These are phyloP conservation scores for Poecilia picta DNA, from an alignment of 2,797 vertebrate species.

Conservation along the genomic window DNA sequence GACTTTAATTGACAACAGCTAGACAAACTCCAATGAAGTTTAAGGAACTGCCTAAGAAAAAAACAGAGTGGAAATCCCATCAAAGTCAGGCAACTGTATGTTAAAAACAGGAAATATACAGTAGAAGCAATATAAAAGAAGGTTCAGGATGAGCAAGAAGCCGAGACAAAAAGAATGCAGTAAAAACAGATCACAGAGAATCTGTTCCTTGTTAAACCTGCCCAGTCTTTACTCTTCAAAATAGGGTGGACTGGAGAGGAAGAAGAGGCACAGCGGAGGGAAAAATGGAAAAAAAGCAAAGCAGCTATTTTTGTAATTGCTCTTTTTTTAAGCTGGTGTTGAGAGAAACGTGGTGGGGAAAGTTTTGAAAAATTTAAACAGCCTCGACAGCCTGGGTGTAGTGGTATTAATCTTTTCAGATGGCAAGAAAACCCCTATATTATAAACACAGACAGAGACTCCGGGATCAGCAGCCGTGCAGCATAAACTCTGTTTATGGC, in stretches of 20 bases:
- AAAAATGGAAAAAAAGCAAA: conserved; percentile 7
- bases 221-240: conserved; percentile 36
- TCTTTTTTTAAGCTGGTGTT: conserved; percentile 45
- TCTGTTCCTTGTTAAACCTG: conserved; percentile 77
- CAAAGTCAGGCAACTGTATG: conserved; percentile 11
- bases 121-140: conserved; percentile 28
- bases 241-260: conserved; percentile 29
- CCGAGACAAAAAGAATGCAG: conserved; percentile 22
- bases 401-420: conserved; percentile 82
- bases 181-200: conserved; percentile 41
- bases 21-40: conserved; percentile 8
- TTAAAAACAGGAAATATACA: neutral
- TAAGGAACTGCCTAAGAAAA: conserved; percentile 12
- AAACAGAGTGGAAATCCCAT: neutral
- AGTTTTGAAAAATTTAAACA: conserved; percentile 78
- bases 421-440: conserved; percentile 71
- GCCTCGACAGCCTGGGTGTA: conserved; percentile 72
- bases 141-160: conserved; percentile 44
- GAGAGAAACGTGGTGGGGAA: conserved; percentile 70
- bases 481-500: conserved; percentile 58
- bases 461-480: conserved; percentile 40
- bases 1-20: neutral
- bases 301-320: conserved; percentile 70
- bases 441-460: conserved; percentile 78
- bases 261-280: conserved; percentile 44